A percentile compares a stretch with the other conserved stretches of the same genome.
These are phyloP conservation scores for Pluvialis apricaria DNA, from an alignment of 2,113 vertebrate genomes.

Conservation along the genomic window DNA sequence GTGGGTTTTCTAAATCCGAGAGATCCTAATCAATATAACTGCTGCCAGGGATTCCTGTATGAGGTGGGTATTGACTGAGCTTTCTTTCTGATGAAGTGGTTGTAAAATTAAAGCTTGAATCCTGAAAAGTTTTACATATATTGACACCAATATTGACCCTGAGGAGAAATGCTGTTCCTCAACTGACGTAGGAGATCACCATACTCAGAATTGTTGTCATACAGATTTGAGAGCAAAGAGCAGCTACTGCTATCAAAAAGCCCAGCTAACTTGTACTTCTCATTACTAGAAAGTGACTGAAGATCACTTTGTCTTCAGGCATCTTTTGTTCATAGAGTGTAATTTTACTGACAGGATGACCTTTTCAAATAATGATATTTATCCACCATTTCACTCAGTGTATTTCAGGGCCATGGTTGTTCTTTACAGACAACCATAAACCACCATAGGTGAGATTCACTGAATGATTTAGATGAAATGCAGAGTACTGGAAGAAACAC, in stretches of 20 bases:
- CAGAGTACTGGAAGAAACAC: neutral
- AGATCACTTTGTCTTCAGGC: neutral
- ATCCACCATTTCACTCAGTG: neutral
- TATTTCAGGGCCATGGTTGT: neutral
- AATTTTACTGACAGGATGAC: neutral
- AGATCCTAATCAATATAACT: neutral
- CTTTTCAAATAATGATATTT: neutral
- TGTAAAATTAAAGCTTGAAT: neutral
- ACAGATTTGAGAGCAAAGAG: neutral
- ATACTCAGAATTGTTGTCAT: neutral
- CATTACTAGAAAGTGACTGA: neutral
- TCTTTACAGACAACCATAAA: neutral
- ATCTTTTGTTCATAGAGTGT: neutral
- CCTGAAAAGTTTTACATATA: neutral
- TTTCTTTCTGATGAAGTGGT: neutral
- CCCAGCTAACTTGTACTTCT: neutral
- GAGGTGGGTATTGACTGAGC: neutral
- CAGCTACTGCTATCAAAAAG: neutral
- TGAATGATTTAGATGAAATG: neutral
- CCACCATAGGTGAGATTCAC: neutral
- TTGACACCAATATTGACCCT: neutral
- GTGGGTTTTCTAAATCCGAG: neutral
- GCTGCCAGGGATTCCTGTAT: neutral
- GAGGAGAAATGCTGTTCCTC: neutral
- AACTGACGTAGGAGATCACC: fast-evolving